These are phyloP conservation scores for Harpagifer antarcticus DNA, from an alignment of 2,797 vertebrate species.

Conservation along the genomic window DNA sequence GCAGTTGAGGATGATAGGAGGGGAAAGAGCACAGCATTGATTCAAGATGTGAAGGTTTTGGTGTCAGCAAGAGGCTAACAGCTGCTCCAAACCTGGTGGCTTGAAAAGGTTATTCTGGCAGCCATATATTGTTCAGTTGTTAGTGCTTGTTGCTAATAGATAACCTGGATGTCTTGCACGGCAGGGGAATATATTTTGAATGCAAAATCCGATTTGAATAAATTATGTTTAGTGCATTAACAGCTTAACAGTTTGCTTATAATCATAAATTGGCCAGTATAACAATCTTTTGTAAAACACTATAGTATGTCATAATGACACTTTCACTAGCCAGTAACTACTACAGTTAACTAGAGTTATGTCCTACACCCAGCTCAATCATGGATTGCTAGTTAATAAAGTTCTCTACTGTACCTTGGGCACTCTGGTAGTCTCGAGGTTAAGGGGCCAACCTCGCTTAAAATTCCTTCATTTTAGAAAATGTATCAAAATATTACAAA, in stretches of 20 bases:
- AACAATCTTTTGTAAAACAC: background rate
- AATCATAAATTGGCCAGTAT: background rate
- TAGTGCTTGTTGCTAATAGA: background rate
- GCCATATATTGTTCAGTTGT: slow-evolving; percentile 4
- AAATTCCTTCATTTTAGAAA: background rate
- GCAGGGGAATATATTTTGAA: background rate
- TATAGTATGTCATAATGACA: background rate
- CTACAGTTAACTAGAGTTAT: background rate
- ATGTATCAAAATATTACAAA: background rate
- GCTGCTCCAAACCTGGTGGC: slow-evolving; percentile 43
- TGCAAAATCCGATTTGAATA: background rate
- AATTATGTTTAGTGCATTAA: background rate
- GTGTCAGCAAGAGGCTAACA: slow-evolving; percentile 56
- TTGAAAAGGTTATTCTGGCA: slow-evolving; percentile 5
- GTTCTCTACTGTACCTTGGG: background rate
- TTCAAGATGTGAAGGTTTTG: slow-evolving; percentile 45
- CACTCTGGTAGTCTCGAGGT: too few species aligned
- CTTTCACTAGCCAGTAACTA: background rate
- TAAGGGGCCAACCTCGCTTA: background rate
- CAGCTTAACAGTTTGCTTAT: background rate
- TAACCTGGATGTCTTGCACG: background rate
- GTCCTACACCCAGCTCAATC: background rate
- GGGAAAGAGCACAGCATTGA: slow-evolving; percentile 47
- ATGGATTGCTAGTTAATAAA: background rate
- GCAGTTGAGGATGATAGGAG: slow-evolving; percentile 25